Evolutionary conservation across 2,888 invertebrate species (phyloP).

Genomic region (Sturmia bella): DNA sequence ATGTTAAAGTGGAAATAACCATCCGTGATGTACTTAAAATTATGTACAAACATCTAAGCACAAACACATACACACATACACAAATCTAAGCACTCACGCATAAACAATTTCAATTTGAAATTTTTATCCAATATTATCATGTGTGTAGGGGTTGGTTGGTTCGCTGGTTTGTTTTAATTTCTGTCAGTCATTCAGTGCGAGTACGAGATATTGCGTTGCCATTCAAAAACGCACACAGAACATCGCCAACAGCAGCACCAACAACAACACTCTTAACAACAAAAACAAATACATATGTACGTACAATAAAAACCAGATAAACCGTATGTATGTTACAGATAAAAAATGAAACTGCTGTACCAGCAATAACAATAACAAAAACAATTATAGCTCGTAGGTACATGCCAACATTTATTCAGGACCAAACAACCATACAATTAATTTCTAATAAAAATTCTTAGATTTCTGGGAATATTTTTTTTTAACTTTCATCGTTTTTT

Average conservation of each 20-base stretch:
- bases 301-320: constrained; percentile 53
- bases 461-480: constrained; percentile 54
- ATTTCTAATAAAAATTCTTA: constrained; percentile 62
- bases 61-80: not conserved
- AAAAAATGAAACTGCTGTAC: constrained; percentile 31
- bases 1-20: constrained; percentile 63
- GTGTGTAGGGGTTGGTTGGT: constrained; percentile 43
- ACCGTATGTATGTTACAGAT: constrained; percentile 57
- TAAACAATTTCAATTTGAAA: constrained; percentile 20
- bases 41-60: constrained; percentile 2
- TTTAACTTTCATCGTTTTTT: constrained; percentile 7
- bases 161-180: too few species aligned
- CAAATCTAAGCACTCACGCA: constrained; percentile 8
- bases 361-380: constrained; percentile 3
- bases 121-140: constrained; percentile 11
- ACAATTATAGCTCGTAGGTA: constrained; percentile 20
- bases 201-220: constrained; percentile 63
- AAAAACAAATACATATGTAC: constrained; percentile 36
- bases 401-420: constrained; percentile 49
- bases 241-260: constrained; percentile 45
- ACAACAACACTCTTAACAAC: not conserved
- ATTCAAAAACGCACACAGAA: constrained; percentile 57
- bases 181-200: constrained; percentile 1
- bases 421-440: constrained; percentile 49
- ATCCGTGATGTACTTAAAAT: constrained; percentile 56